Percentiles rank a stretch among this genome's conserved stretches.
Evolutionary conservation across 2,888 invertebrate genomes (phyloP).

Genomic region (Euplexia lucipara): DNA sequence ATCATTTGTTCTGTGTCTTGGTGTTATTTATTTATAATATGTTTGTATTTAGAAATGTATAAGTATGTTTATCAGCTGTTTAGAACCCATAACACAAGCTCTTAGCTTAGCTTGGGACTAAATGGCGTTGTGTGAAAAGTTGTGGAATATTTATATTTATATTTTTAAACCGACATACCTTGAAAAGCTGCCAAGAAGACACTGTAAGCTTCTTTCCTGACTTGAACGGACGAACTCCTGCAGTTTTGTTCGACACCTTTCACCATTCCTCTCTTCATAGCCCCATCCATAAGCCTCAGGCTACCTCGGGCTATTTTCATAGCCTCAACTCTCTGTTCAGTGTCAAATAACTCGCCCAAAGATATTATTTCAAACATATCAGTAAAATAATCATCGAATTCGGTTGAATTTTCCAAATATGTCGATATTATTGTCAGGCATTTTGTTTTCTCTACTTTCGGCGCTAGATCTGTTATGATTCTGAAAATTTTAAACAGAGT

Average conservation of each 20-base stretch:
- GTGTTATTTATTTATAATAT: too few relatives aligned
- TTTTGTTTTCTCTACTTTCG: slow-evolving; percentile 70
- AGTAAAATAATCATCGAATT: slow-evolving; percentile 31
- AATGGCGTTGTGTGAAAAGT: too few relatives aligned
- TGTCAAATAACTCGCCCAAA: slow-evolving; percentile 48
- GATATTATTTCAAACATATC: slow-evolving; percentile 67
- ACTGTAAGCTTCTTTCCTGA: slow-evolving; percentile 47
- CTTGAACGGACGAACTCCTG: slow-evolving; percentile 26
- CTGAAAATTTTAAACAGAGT: slow-evolving; percentile 47
- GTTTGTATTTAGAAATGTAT: too few relatives aligned
- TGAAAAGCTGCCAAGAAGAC: slow-evolving; percentile 53
- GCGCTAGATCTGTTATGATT: slow-evolving; percentile 55
- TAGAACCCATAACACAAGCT: too few relatives aligned
- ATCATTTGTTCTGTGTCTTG: too few relatives aligned
- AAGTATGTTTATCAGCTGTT: too few relatives aligned
- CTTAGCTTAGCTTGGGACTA: too few relatives aligned
- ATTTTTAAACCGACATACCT: slow-evolving; percentile 41
- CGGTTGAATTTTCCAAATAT: slow-evolving; percentile 60
- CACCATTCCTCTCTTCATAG: slow-evolving; percentile 33
- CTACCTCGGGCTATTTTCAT: slow-evolving; percentile 51
- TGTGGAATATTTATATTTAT: too few relatives aligned
- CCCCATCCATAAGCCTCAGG: slow-evolving; percentile 37
- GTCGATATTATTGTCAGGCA: slow-evolving; percentile 75
- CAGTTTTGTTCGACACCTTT: slow-evolving; percentile 27
- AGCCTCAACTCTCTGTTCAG: slow-evolving; percentile 47